Base-by-base conservation (phyloP, 1,140 invertebrate genomes). In the Solenopsis invicta region DNA sequence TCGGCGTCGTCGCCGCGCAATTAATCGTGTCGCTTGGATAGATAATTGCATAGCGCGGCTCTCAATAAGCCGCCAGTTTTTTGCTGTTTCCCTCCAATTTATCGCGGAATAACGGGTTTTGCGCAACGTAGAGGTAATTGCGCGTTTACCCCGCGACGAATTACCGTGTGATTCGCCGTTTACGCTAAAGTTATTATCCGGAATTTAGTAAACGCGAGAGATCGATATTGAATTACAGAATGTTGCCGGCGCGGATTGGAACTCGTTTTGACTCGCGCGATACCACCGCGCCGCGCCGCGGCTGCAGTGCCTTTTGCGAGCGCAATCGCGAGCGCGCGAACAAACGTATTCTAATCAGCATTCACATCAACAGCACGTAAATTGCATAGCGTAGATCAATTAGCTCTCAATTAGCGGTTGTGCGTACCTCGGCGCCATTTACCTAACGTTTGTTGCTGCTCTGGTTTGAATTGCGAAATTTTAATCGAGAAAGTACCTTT, bases 311-410 rank as follows among this genome's bases (percentile, higher is more conserved):
- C 52, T 64, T 87, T 87, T 56, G 62, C 61, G 41, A 59, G 45
- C 13, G 71, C 16, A 87, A 59, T 75, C 62, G 24, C 21, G 24
- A 29, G 24, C 29, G 18, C 50, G 50, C 50, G n/a, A 82, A 74
- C 67, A 86, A 80, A 61, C 48, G 52, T 56, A 29, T 80, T 72
- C 67, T 88, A 86, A 88, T 88, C 62, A 88, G 52, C 21, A 41
- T 37, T 10, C 59, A 37, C 48, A 54, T 64, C 76, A 66, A 16
- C 37, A 48, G 48, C 21, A 61, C n/a, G 74, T 45, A 64, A 82
- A 86, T 86, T 80, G 34, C 21, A 37, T 50, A 18, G 50, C 71
- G 24, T 52, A 61, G 64, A 82, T 81, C 85, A 72, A 88, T 88
- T 82, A 87, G n/a, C 16, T 69, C 21, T 76, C 75, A 77, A 87